Percentiles rank a stretch among this genome's conserved stretches.
phyloP scores from a whole-genome alignment of 2,797 vertebrate genomes.

The Sebastes kiyomatsui region DNA sequence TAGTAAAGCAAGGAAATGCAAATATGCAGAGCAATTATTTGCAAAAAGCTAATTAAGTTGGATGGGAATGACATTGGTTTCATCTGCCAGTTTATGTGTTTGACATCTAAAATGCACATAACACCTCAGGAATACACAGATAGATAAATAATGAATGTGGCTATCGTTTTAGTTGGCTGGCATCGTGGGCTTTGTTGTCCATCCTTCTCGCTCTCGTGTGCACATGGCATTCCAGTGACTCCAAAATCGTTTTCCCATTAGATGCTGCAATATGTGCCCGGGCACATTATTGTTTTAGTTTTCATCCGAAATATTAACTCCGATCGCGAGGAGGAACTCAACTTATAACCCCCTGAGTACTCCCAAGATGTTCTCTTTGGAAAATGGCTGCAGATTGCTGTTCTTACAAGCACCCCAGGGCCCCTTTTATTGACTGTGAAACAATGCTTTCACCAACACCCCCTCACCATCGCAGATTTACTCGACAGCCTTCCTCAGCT shows the following conservation, averaged over 20 bases:
- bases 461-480: conserved; percentile 69
- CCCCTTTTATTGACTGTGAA: conserved; percentile 75
- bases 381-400: conserved; percentile 73
- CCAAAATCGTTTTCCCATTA: conserved; percentile 49
- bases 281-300: conserved; percentile 49
- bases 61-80: conserved; percentile 42
- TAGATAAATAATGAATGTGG: conserved; percentile 53
- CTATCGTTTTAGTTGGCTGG: conserved; percentile 31
- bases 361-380: conserved; percentile 61
- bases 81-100: conserved; percentile 48
- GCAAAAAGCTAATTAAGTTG: conserved; percentile 66
- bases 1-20: conserved; percentile 48
- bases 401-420: conserved; percentile 74
- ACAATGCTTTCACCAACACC: conserved; percentile 69
- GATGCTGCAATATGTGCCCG: conserved; percentile 43
- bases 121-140: conserved; percentile 47
- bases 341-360: conserved; percentile 47
- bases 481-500: conserved; percentile 64
- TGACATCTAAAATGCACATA: conserved; percentile 49
- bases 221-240: conserved; percentile 37
- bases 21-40: conserved; percentile 55
- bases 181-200: conserved; percentile 44
- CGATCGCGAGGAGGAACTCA: conserved; percentile 45
- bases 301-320: conserved; percentile 56
- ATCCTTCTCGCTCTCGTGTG: conserved; percentile 45